phyloP scores from a whole-genome alignment of 35 echinoderm and acorn worm genomes.

The Eucidaris tribuloides region DNA sequence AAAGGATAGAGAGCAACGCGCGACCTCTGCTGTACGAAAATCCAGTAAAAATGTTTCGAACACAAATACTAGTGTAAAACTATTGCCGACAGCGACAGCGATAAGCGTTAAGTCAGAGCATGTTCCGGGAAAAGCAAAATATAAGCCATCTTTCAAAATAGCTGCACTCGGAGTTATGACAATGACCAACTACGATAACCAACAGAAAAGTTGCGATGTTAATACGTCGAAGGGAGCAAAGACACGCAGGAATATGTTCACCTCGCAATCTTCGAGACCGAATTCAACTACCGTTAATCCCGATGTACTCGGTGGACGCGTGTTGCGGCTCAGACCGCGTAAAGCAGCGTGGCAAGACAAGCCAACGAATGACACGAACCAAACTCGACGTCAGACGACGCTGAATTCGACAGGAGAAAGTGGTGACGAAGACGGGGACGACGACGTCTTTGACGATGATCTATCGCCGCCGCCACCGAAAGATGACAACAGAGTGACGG shows the following conservation, averaged over 20 bases:
- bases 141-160: constrained; percentile 50
- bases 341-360: constrained; percentile 36
- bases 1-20: neutral
- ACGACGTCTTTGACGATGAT: neutral
- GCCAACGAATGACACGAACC: neutral
- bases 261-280: neutral
- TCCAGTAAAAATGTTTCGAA: neutral
- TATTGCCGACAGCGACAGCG: neutral
- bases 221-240: neutral
- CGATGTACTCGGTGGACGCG: constrained; percentile 22
- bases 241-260: neutral
- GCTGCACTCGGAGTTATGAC: constrained; percentile 45
- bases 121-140: neutral
- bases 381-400: neutral
- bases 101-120: neutral
- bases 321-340: constrained; percentile 31
- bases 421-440: neutral
- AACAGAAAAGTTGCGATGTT: neutral
- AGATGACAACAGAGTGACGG: neutral
- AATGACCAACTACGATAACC: constrained; percentile 25
- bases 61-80: neutral
- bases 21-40: neutral
- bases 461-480: too few species aligned
- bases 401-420: neutral
- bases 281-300: neutral